phyloP scores from a whole-genome alignment of 2,888 invertebrate species.

The Lycia hirtaria region DNA sequence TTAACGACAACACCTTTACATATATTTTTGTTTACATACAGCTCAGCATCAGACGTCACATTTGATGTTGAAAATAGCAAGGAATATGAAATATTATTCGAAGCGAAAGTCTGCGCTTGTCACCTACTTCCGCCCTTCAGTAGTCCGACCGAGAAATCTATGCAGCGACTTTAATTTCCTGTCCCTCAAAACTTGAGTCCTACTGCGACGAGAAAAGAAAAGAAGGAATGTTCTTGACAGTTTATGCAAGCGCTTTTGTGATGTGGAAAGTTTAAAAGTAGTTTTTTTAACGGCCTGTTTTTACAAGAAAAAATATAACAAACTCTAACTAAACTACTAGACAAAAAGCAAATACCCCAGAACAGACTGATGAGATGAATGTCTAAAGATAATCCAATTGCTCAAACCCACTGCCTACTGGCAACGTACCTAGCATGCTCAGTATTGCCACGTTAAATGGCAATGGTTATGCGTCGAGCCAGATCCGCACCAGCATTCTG shows the following conservation, averaged over 20 bases:
- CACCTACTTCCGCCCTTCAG: conserved; percentile 17
- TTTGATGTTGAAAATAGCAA: conserved; percentile 4
- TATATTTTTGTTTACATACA: no score
- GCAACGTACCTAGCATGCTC: no score
- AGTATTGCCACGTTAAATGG: no score
- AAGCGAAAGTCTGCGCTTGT: conserved; percentile 18
- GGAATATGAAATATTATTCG: conserved; percentile 13
- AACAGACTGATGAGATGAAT: background rate
- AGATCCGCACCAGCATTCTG: no score
- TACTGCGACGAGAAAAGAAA: background rate
- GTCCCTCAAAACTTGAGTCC: conserved; percentile 13
- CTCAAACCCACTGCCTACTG: no score
- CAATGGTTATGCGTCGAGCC: no score
- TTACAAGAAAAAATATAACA: no score
- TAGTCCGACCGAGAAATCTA: conserved; percentile 18
- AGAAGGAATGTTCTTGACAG: background rate
- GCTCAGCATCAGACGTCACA: no score
- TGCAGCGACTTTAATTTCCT: conserved; percentile 31
- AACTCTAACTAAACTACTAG: no score
- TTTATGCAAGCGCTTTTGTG: background rate
- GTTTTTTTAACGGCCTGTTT: background rate
- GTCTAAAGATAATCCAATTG: no score
- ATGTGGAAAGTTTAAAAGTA: background rate
- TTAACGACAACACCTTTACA: no score
- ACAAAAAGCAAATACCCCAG: no score